Conservation (phyloP, 23 tunicate genomes). For the Styela plicata region DNA sequence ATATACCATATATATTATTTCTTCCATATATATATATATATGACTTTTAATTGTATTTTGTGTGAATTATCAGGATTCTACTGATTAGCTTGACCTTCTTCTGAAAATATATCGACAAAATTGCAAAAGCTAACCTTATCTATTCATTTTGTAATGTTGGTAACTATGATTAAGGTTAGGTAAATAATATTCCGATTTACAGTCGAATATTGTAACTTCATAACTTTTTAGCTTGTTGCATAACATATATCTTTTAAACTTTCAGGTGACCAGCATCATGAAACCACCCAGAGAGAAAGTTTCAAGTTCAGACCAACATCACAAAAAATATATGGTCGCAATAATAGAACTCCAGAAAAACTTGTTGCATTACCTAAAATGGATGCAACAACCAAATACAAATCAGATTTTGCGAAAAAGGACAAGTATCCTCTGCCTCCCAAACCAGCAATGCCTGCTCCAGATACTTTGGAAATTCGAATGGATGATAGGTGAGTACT, state of each 20-base stretch:
- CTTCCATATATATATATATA: no score
- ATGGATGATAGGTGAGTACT: constrained; percentile 77
- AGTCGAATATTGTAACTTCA: no score
- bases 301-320: constrained; percentile 3
- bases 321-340: not conserved
- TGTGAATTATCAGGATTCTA: no score
- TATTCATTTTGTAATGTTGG: no score
- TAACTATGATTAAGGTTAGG: no score
- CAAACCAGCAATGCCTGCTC: constrained; percentile 77
- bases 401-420: constrained; percentile 61
- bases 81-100: no score
- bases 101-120: not conserved
- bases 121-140: no score
- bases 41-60: no score
- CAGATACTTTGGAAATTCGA: constrained; percentile 77
- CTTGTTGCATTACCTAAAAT: constrained; percentile 46
- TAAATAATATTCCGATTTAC: no score
- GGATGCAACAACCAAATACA: constrained; percentile 68
- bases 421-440: constrained; percentile 52
- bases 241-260: not conserved
- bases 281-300: constrained; percentile 55
- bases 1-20: no score
- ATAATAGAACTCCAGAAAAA: not conserved
- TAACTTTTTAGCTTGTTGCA: no score
- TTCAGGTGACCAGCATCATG: constrained; percentile 54